Evolutionary conservation across 2,113 vertebrate genomes (phyloP).

Genomic region (Reinhardtius hippoglossoides): DNA sequence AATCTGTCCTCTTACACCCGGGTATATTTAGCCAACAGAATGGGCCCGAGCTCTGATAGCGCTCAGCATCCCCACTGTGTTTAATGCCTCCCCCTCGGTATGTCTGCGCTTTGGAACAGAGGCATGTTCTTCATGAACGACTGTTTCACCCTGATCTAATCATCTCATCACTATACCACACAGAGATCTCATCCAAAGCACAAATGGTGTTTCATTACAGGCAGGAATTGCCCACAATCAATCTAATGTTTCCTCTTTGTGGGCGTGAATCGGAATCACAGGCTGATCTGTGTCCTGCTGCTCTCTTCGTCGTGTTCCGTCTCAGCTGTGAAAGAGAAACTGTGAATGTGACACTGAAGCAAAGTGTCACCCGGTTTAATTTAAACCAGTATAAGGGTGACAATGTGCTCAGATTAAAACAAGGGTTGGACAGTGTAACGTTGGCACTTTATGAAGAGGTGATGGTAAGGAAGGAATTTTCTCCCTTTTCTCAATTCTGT

Average conservation of each 20-base stretch:
- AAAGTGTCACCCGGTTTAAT: slow-evolving; percentile 25
- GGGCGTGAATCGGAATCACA: slow-evolving; percentile 28
- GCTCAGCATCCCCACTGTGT: slow-evolving; percentile 1
- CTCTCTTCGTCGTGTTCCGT: neutral
- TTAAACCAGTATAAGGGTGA: neutral
- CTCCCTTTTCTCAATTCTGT: slow-evolving; percentile 31
- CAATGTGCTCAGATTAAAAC: too few species aligned
- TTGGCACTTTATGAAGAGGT: neutral
- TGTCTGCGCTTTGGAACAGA: slow-evolving; percentile 21
- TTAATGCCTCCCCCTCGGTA: neutral
- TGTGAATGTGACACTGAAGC: slow-evolving; percentile 4
- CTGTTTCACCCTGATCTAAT: slow-evolving; percentile 24
- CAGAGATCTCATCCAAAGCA: slow-evolving; percentile 28
- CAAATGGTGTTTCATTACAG: slow-evolving; percentile 33
- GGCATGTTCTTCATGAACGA: slow-evolving; percentile 7
- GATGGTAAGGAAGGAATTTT: slow-evolving; percentile 26
- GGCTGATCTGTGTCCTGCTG: slow-evolving; percentile 24
- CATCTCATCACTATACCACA: slow-evolving; percentile 8
- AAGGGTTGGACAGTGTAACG: neutral
- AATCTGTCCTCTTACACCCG: slow-evolving; percentile 52
- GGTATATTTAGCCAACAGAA: slow-evolving; percentile 64
- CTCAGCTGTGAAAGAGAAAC: slow-evolving; percentile 8
- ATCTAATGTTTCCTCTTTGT: slow-evolving; percentile 41
- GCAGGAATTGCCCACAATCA: slow-evolving; percentile 31
- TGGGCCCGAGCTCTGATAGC: slow-evolving; percentile 19